A percentile compares a stretch with the other conserved stretches of the same genome.
Conservation (phyloP, 1,140 invertebrate species). For the Hydropsyche tenuis region DNA sequence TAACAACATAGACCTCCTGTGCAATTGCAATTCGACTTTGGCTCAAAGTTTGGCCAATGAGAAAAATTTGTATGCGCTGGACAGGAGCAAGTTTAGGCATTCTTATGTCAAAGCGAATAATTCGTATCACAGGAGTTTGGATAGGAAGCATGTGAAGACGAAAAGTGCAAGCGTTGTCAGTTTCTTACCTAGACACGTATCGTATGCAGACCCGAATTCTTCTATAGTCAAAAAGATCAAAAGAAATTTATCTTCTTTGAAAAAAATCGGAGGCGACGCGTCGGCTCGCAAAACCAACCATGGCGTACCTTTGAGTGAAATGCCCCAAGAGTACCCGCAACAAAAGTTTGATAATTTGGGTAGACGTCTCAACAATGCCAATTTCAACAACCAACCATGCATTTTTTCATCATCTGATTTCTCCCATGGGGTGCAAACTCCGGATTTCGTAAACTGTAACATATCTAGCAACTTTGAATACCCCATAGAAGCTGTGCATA, state of each 20-base stretch:
- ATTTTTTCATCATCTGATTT: slow-evolving; percentile 57
- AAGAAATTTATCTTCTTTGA: slow-evolving; percentile 61
- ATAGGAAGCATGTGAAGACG: slow-evolving; percentile 60
- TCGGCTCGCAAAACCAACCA: slow-evolving; percentile 59
- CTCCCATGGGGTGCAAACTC: slow-evolving; percentile 52
- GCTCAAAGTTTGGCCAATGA: slow-evolving; percentile 17
- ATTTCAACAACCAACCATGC: slow-evolving; percentile 57
- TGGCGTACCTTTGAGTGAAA: slow-evolving; percentile 58
- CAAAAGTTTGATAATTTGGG: slow-evolving; percentile 37
- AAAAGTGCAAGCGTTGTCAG: slow-evolving; percentile 59
- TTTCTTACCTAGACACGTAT: slow-evolving; percentile 60
- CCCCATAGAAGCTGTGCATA: slow-evolving; percentile 39
- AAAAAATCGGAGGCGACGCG: slow-evolving; percentile 60
- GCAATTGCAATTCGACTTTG: slow-evolving; percentile 55
- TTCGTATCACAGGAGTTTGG: slow-evolving; percentile 58
- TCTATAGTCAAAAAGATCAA: slow-evolving; percentile 62
- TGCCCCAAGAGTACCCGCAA: slow-evolving; percentile 51
- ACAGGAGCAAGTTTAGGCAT: slow-evolving; percentile 38
- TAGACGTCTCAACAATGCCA: slow-evolving; percentile 32
- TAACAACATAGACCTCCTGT: slow-evolving; percentile 55
- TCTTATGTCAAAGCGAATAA: slow-evolving; percentile 47
- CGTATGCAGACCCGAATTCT: slow-evolving; percentile 59
- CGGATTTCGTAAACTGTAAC: slow-evolving; percentile 44
- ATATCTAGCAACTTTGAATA: slow-evolving; percentile 43
- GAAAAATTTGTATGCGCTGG: slow-evolving; percentile 39